Percentiles rank a stretch among this genome's conserved stretches.
Conservation (phyloP, 1,140 invertebrate genomes). For the Gryllus bimaculatus region DNA sequence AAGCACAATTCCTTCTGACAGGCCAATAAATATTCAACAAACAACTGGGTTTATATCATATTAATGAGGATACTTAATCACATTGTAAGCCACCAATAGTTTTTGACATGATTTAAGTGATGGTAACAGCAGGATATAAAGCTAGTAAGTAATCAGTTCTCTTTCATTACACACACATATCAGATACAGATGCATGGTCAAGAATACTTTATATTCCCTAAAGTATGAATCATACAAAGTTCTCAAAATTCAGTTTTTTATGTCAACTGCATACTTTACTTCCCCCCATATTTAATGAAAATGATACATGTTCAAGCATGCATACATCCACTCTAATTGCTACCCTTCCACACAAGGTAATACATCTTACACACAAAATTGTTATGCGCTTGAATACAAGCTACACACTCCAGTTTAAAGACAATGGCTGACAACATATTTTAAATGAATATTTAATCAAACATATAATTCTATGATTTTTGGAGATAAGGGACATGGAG, state of each 20-base stretch:
- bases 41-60: slow-evolving; percentile 1
- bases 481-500: no score
- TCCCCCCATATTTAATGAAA: neutral
- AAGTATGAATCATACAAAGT: neutral
- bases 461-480: no score
- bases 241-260: neutral
- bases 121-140: neutral
- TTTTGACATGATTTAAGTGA: neutral
- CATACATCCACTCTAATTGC: neutral
- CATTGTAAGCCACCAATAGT: neutral
- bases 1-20: slow-evolving; percentile 1
- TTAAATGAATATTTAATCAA: no score
- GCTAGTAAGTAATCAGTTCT: slow-evolving; percentile 1
- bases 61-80: neutral
- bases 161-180: neutral
- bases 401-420: neutral
- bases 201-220: neutral
- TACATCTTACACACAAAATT: neutral
- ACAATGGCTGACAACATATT: neutral
- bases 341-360: neutral
- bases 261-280: neutral
- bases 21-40: slow-evolving; percentile 1
- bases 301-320: neutral
- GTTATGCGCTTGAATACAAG: slow-evolving; percentile 1
- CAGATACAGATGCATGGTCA: neutral